Evolutionary conservation across 2,797 vertebrate species (phyloP), one percentile per base, ranked within the genome.

Genomic region (Myoxocephalus aenaeus): DNA sequence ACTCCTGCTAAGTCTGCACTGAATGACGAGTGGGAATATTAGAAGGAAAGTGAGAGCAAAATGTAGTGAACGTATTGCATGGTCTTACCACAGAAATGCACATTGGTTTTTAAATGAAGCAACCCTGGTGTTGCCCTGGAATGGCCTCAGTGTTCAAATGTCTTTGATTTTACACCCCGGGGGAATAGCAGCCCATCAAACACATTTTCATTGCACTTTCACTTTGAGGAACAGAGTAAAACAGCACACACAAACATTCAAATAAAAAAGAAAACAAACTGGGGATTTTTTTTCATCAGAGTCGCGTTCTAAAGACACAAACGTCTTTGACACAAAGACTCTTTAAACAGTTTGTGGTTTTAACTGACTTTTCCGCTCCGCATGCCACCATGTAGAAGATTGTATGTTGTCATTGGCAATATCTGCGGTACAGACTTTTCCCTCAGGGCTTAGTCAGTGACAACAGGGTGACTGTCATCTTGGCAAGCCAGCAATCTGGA

Each of bases 61-160:
- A 77, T 20, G 17, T 2, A 58, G 70, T 27, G 34, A 63, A 61
- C 68, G 66, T 22, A 34, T 82, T 79, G 83, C 67, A 80, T 51
- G 66, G 59, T 62, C 53, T 61, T 18, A 57, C 81, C 81, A 65
- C 83, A 86, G 79, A 81, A 81, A 77, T 22, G 46, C 48, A 69
- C 71, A 67, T 84, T 83, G 79, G 80, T 84, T 87, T 27, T 87
- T 50, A 54, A 44, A 84, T 86, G 79, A 84, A 79, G 80, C 77
- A 80, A 86, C 42, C 11, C 48, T 15, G 57, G 50, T 57, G 57
- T 34, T 71, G 61, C 61, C 81, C 80, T 56, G 57, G 65, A 62
- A 50, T 56, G 62, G 77, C 75, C 70, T 81, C 73, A 58, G 72
- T 46, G 46, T 61, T 77, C 65, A 72, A 15, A 57, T 63, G 1